phyloP scores from a whole-genome alignment of 2,888 invertebrate genomes.

The Drosophila nigricruria region DNA sequence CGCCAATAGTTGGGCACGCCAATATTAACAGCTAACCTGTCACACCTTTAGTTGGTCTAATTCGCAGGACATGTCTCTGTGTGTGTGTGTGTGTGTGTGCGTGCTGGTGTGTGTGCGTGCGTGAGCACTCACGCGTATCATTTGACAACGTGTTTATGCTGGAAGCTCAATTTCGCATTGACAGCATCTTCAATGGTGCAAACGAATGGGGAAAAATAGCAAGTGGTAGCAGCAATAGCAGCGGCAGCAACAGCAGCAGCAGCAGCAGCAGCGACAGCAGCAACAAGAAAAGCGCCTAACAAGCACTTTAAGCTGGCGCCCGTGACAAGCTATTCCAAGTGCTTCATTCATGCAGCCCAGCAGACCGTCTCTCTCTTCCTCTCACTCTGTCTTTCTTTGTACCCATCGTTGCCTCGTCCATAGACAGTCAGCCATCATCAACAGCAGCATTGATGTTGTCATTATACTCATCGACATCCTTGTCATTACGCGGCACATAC shows the following conservation, averaged over 20 bases:
- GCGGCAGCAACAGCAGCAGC: no score
- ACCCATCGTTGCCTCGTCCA: constrained; percentile 2
- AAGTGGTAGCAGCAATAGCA: constrained; percentile 20
- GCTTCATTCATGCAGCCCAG: constrained; percentile 42
- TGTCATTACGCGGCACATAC: constrained; percentile 73
- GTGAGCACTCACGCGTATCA: constrained; percentile 72
- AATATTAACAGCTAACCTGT: constrained; percentile 33
- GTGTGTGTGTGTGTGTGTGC: background rate
- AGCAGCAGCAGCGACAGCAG: no score
- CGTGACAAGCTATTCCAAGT: constrained; percentile 51
- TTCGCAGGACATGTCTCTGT: background rate
- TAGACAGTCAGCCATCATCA: constrained; percentile 58
- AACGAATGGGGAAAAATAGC: constrained; percentile 45
- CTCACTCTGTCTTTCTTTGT: background rate
- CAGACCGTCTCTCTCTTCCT: constrained; percentile 10
- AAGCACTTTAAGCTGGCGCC: constrained; percentile 74
- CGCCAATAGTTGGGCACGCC: constrained; percentile 5
- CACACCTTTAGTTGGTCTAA: background rate
- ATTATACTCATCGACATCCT: constrained; percentile 80
- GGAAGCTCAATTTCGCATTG: constrained; percentile 77
- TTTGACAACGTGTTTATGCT: constrained; percentile 78
- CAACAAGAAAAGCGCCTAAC: constrained; percentile 70
- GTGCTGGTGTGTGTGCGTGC: constrained; percentile 41
- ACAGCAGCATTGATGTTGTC: constrained; percentile 74
- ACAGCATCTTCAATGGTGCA: constrained; percentile 71